Conservation (phyloP, 2,888 invertebrate species). For the Alcis repandata region DNA sequence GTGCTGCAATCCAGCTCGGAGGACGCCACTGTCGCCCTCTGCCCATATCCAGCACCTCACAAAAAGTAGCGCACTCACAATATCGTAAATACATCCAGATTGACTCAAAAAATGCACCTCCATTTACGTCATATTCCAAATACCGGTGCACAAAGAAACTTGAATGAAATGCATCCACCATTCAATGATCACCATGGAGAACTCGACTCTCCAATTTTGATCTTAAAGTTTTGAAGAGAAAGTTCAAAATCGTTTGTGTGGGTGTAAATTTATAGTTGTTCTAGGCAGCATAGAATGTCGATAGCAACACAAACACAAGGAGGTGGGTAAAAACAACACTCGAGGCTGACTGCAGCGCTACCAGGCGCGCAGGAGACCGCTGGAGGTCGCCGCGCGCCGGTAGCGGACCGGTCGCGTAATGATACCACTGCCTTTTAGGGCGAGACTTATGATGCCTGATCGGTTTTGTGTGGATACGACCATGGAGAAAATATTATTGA, state of each 20-base stretch:
- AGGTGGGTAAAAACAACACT: conserved; percentile 78
- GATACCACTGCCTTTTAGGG: conserved; percentile 84
- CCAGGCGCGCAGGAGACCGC: conserved; percentile 76
- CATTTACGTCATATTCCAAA: conserved; percentile 73
- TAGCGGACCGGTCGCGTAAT: conserved; percentile 80
- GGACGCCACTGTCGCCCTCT: conserved; percentile 31
- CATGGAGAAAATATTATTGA: conserved; percentile 6
- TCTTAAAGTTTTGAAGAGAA: conserved; percentile 40
- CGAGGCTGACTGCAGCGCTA: conserved; percentile 65
- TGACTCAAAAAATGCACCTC: conserved; percentile 51
- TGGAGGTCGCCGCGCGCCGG: conserved; percentile 55
- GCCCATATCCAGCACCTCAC: conserved; percentile 32
- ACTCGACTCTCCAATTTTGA: conserved; percentile 36
- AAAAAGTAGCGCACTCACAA: conserved; percentile 41
- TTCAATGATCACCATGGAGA: conserved; percentile 59
- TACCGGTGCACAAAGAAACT: conserved; percentile 70
- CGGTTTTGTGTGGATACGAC: conserved; percentile 69
- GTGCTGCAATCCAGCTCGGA: conserved; percentile 24
- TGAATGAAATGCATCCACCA: conserved; percentile 78
- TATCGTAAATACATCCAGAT: conserved; percentile 49
- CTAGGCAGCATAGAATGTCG: conserved; percentile 67
- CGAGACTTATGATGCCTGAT: conserved; percentile 75
- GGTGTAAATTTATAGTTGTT: conserved; percentile 50
- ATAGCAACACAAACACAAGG: conserved; percentile 77
- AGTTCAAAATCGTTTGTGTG: conserved; percentile 44